Evolutionary conservation across 2,113 vertebrate genomes (phyloP), one percentile per base, ranked within the genome.

Genomic region (Thymallus thymallus): DNA sequence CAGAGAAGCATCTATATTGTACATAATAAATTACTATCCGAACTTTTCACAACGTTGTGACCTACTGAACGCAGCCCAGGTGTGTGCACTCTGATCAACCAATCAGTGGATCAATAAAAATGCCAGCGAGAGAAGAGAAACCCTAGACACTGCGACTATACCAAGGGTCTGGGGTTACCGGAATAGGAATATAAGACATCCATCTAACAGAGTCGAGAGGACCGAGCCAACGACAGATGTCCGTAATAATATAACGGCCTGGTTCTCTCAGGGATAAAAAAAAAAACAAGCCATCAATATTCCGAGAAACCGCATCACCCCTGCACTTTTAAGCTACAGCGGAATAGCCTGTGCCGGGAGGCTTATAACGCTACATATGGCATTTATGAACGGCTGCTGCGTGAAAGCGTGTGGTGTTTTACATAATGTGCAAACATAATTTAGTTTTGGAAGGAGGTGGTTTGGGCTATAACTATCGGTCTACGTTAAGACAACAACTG

Each of bases 241-340:
- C 56, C 20, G 6, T 60, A n/a, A 60, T 51, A 51, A 51, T 22
- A 22, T 2, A 60, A 9, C 18, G 56, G 6, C n/a, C n/a, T 5
- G 6, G n/a, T 60, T 60, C 5, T 7, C 18, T 9, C n/a, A 22
- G 6, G 20, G 4, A 0, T 0, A 18, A 16, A 0, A 0, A 18
- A 16, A 18, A 18, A 18, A 51, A 51, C 35, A 51, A 5, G n/a
- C 7, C n/a, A 60, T 22, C 56, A 1, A 23, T 1, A 22, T 60
- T 60, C 56, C 20, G n/a, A 60, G 18, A 60, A 60, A 60, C n/a
- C n/a, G n/a, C 56, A 22, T 60, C 56, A 60, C 56, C n/a, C 7
- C 56, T 60, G 56, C 56, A 60, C 56, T 22, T 60, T 60, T 22
- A 60, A 60, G 56, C 56, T n/a, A 22, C 56, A 22, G 56, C 56